Evolutionary conservation across 1,140 invertebrate genomes (phyloP), one percentile per base, ranked within the genome.

Genomic region (Monomorium pharaonis): DNA sequence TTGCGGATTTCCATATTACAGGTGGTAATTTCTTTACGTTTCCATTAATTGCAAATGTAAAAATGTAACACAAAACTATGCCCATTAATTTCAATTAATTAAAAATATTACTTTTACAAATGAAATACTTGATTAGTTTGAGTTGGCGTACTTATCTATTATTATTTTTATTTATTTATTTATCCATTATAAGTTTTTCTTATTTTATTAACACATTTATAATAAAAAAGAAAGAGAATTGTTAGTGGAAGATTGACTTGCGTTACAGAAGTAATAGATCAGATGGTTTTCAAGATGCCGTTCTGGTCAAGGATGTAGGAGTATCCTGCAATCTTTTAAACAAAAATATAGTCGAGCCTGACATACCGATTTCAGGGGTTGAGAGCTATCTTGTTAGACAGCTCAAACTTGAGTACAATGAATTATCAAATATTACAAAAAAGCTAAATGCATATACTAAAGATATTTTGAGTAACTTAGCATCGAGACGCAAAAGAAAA

Each of bases 261-360:
- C 9, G 3, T 74, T 72, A 27, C 10, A 90, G 86, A 60, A 90
- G 65, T 77, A 86, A 63, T 12, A 87, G n/a, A 60, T 74, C 9
- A 14, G 14, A 42, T 27, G 24, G 56, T 7, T 63, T 0, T 56
- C 21, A 47, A 33, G 90, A 91, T 74, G 88, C 88, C 5, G 86
- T 91, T 16, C n/a, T 91, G 3, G 84, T 91, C 9, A 91, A 91
- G 21, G 90, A 91, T 18, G 76, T 91, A 30, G 90, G 90, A 37
- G 42, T 91, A 63, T 89, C 90, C 0, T 91, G 90, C 63, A 81
- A 27, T 18, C 74, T 90, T 47, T 58, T 77, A 65, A 80, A 83
- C 9, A 37, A 72, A 2, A 49, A 83, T 47, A 0, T 3, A 12
- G 24, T 33, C 7, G 51, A 80, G 6, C 16, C 18, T 62, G 16